Percentiles rank a stretch among this genome's conserved stretches.
phyloP scores from a whole-genome alignment of 2,888 invertebrate genomes.

The Dusona sp. region DNA sequence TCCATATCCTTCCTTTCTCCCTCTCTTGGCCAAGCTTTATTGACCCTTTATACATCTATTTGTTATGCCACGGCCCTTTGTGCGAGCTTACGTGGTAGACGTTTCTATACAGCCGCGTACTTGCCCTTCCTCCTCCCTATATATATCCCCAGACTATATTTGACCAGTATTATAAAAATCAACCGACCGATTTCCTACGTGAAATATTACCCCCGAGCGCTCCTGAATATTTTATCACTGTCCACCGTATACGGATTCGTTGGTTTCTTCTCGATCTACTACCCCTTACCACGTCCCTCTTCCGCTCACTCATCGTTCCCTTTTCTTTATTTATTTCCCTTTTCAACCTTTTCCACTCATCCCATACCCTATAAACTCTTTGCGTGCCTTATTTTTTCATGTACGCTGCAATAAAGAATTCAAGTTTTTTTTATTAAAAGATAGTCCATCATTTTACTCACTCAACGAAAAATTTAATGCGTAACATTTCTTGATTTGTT shows the following conservation, averaged over 20 bases:
- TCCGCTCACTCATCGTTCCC: slow-evolving; percentile 51
- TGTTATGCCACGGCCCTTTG: slow-evolving; percentile 84
- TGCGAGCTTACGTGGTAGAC: slow-evolving; percentile 80
- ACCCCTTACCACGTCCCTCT: slow-evolving; percentile 61
- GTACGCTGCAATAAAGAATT: slow-evolving; percentile 32
- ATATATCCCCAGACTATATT: slow-evolving; percentile 84
- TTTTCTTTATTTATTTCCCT: slow-evolving; percentile 65
- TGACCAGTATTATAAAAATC: slow-evolving; percentile 85
- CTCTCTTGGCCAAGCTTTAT: slow-evolving; percentile 80
- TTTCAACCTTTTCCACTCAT: slow-evolving; percentile 61
- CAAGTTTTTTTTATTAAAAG: slow-evolving; percentile 21
- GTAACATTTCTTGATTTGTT: neutral
- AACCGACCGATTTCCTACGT: slow-evolving; percentile 85
- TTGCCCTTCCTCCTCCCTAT: slow-evolving; percentile 70
- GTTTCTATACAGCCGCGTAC: slow-evolving; percentile 73
- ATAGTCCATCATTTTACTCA: neutral
- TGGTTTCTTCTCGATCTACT: slow-evolving; percentile 63
- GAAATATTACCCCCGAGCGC: slow-evolving; percentile 83
- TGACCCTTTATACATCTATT: slow-evolving; percentile 85
- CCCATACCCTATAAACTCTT: slow-evolving; percentile 46
- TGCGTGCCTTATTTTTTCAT: slow-evolving; percentile 57
- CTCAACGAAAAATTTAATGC: neutral
- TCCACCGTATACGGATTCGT: slow-evolving; percentile 76
- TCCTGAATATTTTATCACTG: slow-evolving; percentile 84
- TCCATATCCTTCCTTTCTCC: slow-evolving; percentile 65